A percentile compares a stretch with the other conserved stretches of the same genome.
These are phyloP conservation scores for Poliocrania exsul DNA, from an alignment of 2,797 vertebrate species.

Conservation along the genomic window DNA sequence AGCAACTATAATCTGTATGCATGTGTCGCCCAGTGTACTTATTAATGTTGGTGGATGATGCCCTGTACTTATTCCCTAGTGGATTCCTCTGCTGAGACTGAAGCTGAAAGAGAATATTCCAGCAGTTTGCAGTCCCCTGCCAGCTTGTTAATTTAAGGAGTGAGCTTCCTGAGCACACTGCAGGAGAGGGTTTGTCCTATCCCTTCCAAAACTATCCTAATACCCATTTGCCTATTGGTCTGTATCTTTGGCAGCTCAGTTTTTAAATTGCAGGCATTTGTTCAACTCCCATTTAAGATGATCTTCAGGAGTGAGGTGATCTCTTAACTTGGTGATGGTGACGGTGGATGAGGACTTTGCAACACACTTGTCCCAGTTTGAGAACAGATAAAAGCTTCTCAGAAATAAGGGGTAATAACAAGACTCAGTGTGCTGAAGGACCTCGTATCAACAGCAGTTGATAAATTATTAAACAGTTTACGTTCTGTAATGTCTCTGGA, in stretches of 20 bases:
- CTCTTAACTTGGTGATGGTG: neutral
- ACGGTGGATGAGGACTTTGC: conserved; percentile 30
- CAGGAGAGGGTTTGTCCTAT: neutral
- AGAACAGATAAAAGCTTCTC: conserved; percentile 58
- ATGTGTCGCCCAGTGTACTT: neutral
- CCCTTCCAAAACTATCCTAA: neutral
- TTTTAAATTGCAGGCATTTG: neutral
- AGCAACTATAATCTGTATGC: neutral
- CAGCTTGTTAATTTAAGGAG: conserved; percentile 15
- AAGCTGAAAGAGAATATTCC: conserved; percentile 31
- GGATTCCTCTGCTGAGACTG: neutral
- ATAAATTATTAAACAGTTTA: conserved; percentile 75
- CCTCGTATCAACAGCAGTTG: conserved; percentile 27
- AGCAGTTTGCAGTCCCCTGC: neutral
- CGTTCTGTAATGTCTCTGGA: conserved; percentile 58
- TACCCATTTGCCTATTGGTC: neutral
- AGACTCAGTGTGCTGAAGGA: conserved; percentile 37
- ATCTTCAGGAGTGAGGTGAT: conserved; percentile 2
- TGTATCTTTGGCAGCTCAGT: neutral
- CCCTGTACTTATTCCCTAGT: neutral
- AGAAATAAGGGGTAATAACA: conserved; percentile 60
- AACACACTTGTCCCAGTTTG: neutral
- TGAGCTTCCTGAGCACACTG: neutral
- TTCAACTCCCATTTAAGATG: neutral
- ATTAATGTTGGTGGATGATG: neutral